Evolutionary conservation across 2,797 vertebrate genomes (phyloP), one percentile per base, ranked within the genome.

Genomic region (Gadopsis bispinosus): DNA sequence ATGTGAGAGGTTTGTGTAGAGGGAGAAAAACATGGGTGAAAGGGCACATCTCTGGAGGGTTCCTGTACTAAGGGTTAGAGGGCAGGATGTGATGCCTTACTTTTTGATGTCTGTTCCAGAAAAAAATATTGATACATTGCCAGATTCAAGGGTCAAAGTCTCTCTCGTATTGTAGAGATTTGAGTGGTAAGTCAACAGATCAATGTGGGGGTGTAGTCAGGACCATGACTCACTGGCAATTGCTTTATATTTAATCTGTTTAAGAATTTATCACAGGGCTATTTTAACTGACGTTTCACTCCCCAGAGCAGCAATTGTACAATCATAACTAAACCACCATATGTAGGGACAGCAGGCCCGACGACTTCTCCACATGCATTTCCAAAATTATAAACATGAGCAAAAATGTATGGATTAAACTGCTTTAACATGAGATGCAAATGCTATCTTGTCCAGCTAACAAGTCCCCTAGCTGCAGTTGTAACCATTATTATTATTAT

Each of bases 1-100:
- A 64, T 54, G 22, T 60, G 45, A 73, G 63, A 47, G 43, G 51
- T 56, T 65, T 48, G 22, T 55, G 65, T 33, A n/a, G 5, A 41
- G 2, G 41, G 5, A 55, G 19, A 31, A 56, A 47, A 31, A 63
- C 54, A 5, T 13, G 5, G 64, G n/a, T 69, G 26, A 64, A 55
- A 60, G 60, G 33, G 16, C 45, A 39, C 17, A n/a, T 53, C 12
- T 53, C 20, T n/a, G 29, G 13, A 68, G 45, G 48, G 7, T 31
- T 45, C 26, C 39, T 65, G 26, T 29, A 29, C n/a, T 4, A 29
- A n/a, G 48, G 50, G 50, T 48, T 33, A 62, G 43, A 74, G 69
- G 33, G 41, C 33, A 65, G 13, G 48, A 61, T 20, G 62, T 22
- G 5, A 55, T n/a, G 11, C 9, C 4, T 54, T 9, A 39, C 11